A percentile compares a stretch with the other conserved stretches of the same genome.
These are phyloP conservation scores for Mesopsocus fuscifrons DNA, from an alignment of 2,888 invertebrate species.

Conservation along the genomic window DNA sequence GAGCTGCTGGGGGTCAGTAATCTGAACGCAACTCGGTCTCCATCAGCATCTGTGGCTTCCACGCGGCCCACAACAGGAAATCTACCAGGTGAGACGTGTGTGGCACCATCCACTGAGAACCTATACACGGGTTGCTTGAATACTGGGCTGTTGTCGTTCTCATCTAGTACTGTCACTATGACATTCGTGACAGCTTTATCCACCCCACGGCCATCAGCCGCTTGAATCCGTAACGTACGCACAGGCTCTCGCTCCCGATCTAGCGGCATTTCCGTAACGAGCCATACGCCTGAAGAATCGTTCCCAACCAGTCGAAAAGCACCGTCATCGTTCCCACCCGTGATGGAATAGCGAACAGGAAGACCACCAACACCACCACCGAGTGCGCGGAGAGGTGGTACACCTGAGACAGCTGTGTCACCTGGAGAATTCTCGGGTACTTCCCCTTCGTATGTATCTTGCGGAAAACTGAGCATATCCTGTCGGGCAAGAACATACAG, in stretches of 20 bases:
- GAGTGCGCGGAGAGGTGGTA: constrained; percentile 49
- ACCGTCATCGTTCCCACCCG: constrained; percentile 53
- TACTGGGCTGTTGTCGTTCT: constrained; percentile 81
- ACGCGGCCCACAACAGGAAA: constrained; percentile 73
- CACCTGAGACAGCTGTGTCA: constrained; percentile 48
- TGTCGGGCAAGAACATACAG: constrained; percentile 65
- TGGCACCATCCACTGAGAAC: constrained; percentile 35
- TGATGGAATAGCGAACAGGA: constrained; percentile 60
- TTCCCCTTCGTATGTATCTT: constrained; percentile 41
- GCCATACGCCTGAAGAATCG: constrained; percentile 14
- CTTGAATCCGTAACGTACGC: constrained; percentile 60
- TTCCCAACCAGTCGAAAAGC: constrained; percentile 41
- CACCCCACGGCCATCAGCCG: constrained; percentile 57
- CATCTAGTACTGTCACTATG: constrained; percentile 55
- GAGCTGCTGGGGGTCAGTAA: constrained; percentile 60
- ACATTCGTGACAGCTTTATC: constrained; percentile 68
- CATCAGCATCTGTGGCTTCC: constrained; percentile 73
- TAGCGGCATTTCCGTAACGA: constrained; percentile 54
- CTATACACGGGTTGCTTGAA: constrained; percentile 61
- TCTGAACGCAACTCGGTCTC: constrained; percentile 79
- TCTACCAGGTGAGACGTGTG: constrained; percentile 44
- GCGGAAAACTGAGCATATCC: constrained; percentile 61
- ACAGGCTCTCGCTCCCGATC: constrained; percentile 56
- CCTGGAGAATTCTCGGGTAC: constrained; percentile 57
- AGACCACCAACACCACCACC: constrained; percentile 30